Evolutionary conservation across 2,113 vertebrate species (phyloP), one percentile per base, ranked within the genome.

Genomic region (Callipepla californica): DNA sequence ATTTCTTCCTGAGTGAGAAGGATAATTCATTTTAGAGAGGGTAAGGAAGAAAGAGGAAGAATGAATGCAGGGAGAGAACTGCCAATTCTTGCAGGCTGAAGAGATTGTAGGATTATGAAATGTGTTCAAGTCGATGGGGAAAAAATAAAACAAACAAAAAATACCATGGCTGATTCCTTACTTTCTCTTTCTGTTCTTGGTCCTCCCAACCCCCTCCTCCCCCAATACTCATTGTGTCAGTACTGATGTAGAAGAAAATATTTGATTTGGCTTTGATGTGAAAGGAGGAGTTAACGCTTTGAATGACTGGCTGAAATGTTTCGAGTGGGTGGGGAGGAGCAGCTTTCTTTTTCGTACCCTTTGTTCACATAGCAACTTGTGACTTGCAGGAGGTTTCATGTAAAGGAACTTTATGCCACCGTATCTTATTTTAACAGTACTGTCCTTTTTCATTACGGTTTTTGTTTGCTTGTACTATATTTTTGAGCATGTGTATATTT

Each of bases 381-480:
- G 61, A 69, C 58, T 74, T 70, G 63, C 61, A 59, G 72, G 68
- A 80, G 67, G 40, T 21, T 25, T 88, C 32, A 87, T 85, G 63
- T 77, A 6, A 50, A 92, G 74, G 50, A 94, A 80, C 67, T 93
- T 92, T 40, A 93, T 96, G 96, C 47, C 65, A 63, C 87, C 40
- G 23, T 85, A 69, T 62, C 66, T 89, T 53, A 11, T 28, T 23
- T 77, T 82, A 13, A 93, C 86, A 30, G 20, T 93, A 5, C 11
- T 77, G 12, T 48, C 53, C 42, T 79, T 82, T 55, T 80, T 87
- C 65, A 13, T 79, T 93, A 62, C 69, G 1, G 9, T 79, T 91
- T 85, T 94, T 70, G 12, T 74, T 73, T 85, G 72, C 72, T 63
- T 94, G 72, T 94, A 63, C 45, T 95, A 8, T 40, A 82, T 92